Evolutionary conservation across 2,888 invertebrate genomes (phyloP), one percentile per base, ranked within the genome.

Genomic region (Falcaria lacertinaria): DNA sequence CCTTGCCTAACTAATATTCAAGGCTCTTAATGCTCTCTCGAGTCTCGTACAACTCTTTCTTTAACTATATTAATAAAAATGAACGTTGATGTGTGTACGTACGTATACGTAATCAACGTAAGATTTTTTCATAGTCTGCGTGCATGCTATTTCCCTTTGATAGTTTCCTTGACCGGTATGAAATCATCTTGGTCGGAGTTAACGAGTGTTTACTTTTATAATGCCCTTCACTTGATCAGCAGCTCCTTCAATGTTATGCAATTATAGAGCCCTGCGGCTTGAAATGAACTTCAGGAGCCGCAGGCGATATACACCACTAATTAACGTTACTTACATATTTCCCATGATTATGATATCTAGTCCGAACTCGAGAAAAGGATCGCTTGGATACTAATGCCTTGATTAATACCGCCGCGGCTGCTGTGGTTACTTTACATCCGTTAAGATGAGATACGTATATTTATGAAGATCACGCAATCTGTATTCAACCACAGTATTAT

Each of bases 151-250:
- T 78, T 81, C 79, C 67, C 70, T 74, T 62, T 57, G 55, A 57
- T 43, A 46, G 70, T 80, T 80, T 77, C 85, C 84, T 84, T 86
- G 84, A 83, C 81, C 81, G 68, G 64, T 72, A 82, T 85, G 82
- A 84, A 80, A 82, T 84, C 81, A 82, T 80, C 80, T 60, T 51
- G 67, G 8, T 61, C 57, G 49, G 48, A 60, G 67, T 63, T 69
- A 68, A 72, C 60, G 67, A 76, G 67, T 82, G 74, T 80, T 82
- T 80, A 71, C 75, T 73, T 72, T 76, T 57, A 64, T 63, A 54
- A 60, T 70, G 82, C 74, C 80, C 77, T 78, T 81, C 78, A 69
- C 73, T 67, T 52, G 61, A 64, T 67, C 57, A 37, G 37, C 60
- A 67, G 71, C 69, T 78, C 74, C 70, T 67, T 71, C 68, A 62